Evolutionary conservation across 2,888 invertebrate species (phyloP).

Genomic region (Catocala nupta): DNA sequence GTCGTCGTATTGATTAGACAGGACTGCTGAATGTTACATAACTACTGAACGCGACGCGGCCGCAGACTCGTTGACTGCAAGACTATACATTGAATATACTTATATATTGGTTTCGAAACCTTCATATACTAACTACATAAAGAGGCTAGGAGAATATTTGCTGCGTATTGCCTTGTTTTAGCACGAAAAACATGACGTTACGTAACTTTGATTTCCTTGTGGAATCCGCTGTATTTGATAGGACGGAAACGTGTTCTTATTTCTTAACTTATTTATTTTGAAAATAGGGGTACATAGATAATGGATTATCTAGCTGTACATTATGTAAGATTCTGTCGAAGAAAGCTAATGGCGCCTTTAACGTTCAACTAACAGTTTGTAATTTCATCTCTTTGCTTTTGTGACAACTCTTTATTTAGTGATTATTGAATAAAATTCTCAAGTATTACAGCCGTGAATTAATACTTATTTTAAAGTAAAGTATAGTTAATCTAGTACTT

Average conservation of each 20-base stretch:
- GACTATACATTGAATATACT: conserved; percentile 60
- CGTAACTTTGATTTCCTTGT: conserved; percentile 40
- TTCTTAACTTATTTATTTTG: too few species aligned
- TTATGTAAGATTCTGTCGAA: background rate
- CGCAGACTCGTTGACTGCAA: conserved; percentile 70
- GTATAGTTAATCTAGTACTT: too few species aligned
- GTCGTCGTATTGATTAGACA: conserved; percentile 81
- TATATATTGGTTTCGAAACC: conserved; percentile 54
- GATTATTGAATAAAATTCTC: too few species aligned
- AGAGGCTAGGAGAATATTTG: conserved; percentile 29
- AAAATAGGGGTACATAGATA: too few species aligned
- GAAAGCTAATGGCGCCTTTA: background rate
- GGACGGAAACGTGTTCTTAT: conserved; percentile 6
- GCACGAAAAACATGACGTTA: conserved; percentile 35
- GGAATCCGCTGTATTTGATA: conserved; percentile 19
- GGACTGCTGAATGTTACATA: conserved; percentile 81
- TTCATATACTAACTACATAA: conserved; percentile 41
- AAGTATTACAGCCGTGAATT: too few species aligned
- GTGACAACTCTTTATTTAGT: too few species aligned
- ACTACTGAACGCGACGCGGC: conserved; percentile 67
- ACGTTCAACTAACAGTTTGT: too few species aligned
- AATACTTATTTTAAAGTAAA: too few species aligned
- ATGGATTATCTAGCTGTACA: too few species aligned
- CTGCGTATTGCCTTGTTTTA: conserved; percentile 26
- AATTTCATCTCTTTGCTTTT: too few species aligned